A percentile compares a stretch with the other conserved stretches of the same genome.
These are phyloP conservation scores for Spheniscus humboldti DNA, from an alignment of 2,797 vertebrate genomes.

Conservation along the genomic window DNA sequence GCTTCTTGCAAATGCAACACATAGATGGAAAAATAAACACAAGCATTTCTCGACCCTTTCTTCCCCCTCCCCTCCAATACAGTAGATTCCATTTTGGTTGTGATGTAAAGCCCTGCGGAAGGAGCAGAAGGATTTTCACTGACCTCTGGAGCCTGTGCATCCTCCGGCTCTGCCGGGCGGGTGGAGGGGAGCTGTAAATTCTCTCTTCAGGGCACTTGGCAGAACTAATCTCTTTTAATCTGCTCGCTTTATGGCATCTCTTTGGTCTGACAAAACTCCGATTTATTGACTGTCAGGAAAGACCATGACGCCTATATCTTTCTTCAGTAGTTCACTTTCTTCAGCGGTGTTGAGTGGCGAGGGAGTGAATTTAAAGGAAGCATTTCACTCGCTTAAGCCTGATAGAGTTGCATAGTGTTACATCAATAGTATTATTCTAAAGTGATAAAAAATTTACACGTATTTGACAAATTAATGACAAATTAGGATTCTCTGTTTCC, in stretches of 20 bases:
- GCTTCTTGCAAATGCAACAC: rapidly evolving
- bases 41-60: too few relatives aligned
- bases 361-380: not conserved
- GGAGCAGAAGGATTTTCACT: not conserved
- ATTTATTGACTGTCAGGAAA: constrained; percentile 42
- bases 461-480: not conserved
- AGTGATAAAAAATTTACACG: rapidly evolving
- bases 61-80: not conserved
- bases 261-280: not conserved
- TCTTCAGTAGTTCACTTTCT: not conserved
- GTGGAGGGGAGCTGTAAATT: not conserved
- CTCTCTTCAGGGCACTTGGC: not conserved
- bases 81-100: not conserved
- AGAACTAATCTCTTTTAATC: constrained; percentile 52
- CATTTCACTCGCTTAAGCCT: not conserved
- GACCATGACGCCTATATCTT: not conserved
- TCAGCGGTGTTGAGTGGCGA: rapidly evolving
- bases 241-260: constrained; percentile 29
- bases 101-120: not conserved
- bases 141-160: not conserved
- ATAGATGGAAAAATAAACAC: rapidly evolving
- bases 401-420: not conserved
- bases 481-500: not conserved
- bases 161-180: rapidly evolving
- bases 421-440: not conserved